Conservation (phyloP, 2,888 invertebrate genomes). For the Atethmia centrago region DNA sequence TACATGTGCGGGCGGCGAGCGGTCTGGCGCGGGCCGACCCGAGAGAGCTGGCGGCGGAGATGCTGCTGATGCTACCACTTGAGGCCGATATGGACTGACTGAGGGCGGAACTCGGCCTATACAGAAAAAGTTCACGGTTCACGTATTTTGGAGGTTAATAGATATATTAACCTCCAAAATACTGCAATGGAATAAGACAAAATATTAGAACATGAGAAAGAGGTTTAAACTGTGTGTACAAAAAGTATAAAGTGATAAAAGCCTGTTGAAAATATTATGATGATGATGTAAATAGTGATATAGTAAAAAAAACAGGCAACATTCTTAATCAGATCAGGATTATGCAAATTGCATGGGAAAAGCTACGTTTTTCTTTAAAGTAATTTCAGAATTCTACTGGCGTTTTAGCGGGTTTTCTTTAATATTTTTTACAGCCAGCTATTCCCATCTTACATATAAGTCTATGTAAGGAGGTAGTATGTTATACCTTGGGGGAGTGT, state of each 20-base stretch:
- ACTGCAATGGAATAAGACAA: neutral
- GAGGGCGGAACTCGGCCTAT: constrained; percentile 94
- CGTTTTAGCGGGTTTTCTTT: constrained; percentile 6
- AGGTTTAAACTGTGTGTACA: constrained; percentile 15
- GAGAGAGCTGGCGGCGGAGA: constrained; percentile 91
- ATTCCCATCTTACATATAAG: constrained; percentile 16
- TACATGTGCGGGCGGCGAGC: constrained; percentile 93
- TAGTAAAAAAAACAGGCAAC: constrained; percentile 13
- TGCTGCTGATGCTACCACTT: constrained; percentile 90
- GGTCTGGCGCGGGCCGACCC: constrained; percentile 91
- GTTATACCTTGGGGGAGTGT: constrained; percentile 87
- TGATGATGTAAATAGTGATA: constrained; percentile 28
- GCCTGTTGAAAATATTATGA: constrained; percentile 30
- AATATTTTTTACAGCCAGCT: constrained; percentile 7
- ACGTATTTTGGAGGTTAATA: too few species aligned
- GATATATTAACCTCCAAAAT: neutral
- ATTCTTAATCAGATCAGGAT: constrained; percentile 11
- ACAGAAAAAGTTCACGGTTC: constrained; percentile 1
- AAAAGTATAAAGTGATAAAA: constrained; percentile 43
- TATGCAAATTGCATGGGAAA: constrained; percentile 13
- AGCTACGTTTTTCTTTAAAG: neutral
- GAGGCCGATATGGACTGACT: constrained; percentile 93
- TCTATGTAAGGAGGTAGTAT: constrained; percentile 24
- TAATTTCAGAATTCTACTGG: neutral
- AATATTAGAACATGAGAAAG: constrained; percentile 7